Evolutionary conservation across 1,140 invertebrate genomes (phyloP).

Genomic region (Heterodera carotae): DNA sequence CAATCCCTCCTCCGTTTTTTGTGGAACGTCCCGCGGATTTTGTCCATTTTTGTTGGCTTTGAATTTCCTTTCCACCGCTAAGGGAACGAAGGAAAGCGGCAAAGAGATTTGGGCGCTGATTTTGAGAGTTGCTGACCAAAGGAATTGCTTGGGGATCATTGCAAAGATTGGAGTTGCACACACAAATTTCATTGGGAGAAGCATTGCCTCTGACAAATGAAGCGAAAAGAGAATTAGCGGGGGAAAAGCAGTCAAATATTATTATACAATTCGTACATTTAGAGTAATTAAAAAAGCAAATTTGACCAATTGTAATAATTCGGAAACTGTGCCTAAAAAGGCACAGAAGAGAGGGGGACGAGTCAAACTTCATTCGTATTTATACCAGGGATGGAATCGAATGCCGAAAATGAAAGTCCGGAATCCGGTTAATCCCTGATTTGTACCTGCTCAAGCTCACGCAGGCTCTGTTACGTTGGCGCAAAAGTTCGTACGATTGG

Average conservation of each 20-base stretch:
- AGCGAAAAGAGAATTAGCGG: neutral
- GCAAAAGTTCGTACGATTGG: conserved; percentile 52
- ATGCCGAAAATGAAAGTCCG: too few species aligned
- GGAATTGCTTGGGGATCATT: conserved; percentile 36
- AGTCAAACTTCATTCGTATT: too few species aligned
- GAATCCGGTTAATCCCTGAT: too few species aligned
- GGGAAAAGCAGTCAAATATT: neutral
- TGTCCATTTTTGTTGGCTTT: neutral
- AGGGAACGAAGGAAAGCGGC: neutral
- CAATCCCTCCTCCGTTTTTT: neutral
- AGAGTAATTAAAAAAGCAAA: too few species aligned
- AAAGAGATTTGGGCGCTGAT: neutral
- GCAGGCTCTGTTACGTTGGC: conserved; percentile 51
- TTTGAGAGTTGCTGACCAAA: neutral
- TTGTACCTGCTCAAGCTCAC: conserved; percentile 48
- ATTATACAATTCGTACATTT: too few species aligned
- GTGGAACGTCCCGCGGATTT: neutral
- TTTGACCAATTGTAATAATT: too few species aligned
- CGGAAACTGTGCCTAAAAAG: too few species aligned
- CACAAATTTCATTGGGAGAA: conserved; percentile 51
- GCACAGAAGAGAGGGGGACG: too few species aligned
- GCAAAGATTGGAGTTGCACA: conserved; percentile 56
- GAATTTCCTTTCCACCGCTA: neutral
- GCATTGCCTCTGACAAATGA: conserved; percentile 41
- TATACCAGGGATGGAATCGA: too few species aligned